Base-by-base conservation (phyloP, 1,140 invertebrate genomes). In the Drosophila ohnishii region DNA sequence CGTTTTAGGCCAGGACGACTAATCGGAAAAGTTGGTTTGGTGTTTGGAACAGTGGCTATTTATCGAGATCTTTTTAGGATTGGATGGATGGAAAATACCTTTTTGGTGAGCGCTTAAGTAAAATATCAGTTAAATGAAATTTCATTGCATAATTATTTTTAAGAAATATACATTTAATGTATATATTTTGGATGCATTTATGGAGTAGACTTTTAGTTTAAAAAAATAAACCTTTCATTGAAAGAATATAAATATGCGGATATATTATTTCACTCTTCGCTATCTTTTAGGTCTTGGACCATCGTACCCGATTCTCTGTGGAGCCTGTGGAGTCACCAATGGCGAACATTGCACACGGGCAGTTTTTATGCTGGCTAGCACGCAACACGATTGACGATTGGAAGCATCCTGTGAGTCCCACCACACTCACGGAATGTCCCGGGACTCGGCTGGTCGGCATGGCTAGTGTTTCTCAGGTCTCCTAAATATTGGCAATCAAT, bases 341-440 rank as follows among this genome's bases (percentile, higher is more conserved):
- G 59, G 59, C 63, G 80, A 78, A 76, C 80, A 79, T 47, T 40
- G 59, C 55, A 83, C 48, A 63, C 64, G 65, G 78, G 75, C 50
- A 70, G 75, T 75, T 82, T 69, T 83, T 82, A 73, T 75, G 66
- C 80, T 69, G 62, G 80, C 76, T 73, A 50, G 44, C 69, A 83
- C 62, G 75, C 75, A 76, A 83, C 80, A 79, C 80, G 80, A 84
- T 84, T 83, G 80, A 84, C 80, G 75, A 83, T 84, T 75, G 75
- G 64, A 72, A 69, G 62, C 82, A 83, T 83, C 65, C 75, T 80
- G 75, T 66, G 53, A 45, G 51, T 47, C 35, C 44, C 65, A 59
- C 42, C 53, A 25, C 66, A 71, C 65, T 50, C 66, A 50, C 39
- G 66, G 53, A 37, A 9, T 30, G 22, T 22, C 51, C 64, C 35